Conservation (phyloP, 1,140 invertebrate species). For the Lasioglossum baleicum region DNA sequence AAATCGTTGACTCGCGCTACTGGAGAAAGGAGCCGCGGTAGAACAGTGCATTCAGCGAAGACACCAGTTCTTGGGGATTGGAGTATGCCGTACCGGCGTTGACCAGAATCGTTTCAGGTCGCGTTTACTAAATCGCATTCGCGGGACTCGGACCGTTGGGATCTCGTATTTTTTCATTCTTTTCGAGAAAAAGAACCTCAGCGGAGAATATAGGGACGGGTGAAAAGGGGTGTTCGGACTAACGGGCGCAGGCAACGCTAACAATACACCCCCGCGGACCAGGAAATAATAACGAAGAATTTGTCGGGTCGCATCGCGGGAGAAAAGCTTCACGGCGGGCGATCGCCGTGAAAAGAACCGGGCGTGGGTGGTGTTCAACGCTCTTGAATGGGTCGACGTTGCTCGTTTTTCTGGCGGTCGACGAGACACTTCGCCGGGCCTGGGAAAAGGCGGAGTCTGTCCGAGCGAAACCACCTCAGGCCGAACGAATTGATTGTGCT, state of each 20-base stretch:
- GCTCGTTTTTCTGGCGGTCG: too few species aligned
- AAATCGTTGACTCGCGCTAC: slow-evolving; percentile 15
- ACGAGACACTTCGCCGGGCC: too few species aligned
- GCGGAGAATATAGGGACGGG: too few species aligned
- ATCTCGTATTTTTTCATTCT: too few species aligned
- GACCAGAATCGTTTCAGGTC: background rate
- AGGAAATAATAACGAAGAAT: slow-evolving; percentile 17
- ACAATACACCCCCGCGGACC: background rate
- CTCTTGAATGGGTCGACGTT: background rate
- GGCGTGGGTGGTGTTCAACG: background rate
- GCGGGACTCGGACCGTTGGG: background rate
- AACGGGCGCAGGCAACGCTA: background rate
- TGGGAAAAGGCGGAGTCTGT: too few species aligned
- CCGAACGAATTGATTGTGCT: background rate
- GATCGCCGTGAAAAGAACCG: background rate
- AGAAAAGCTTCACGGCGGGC: background rate
- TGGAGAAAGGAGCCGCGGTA: background rate
- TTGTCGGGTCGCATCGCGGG: background rate
- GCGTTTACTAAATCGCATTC: background rate
- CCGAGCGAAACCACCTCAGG: background rate
- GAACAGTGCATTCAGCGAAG: background rate
- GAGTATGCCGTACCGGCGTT: background rate
- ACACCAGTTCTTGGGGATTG: background rate
- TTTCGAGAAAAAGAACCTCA: too few species aligned
- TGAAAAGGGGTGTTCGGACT: too few species aligned